Base-by-base conservation (phyloP, 2,113 vertebrate genomes). In the Dromas ardeola region DNA sequence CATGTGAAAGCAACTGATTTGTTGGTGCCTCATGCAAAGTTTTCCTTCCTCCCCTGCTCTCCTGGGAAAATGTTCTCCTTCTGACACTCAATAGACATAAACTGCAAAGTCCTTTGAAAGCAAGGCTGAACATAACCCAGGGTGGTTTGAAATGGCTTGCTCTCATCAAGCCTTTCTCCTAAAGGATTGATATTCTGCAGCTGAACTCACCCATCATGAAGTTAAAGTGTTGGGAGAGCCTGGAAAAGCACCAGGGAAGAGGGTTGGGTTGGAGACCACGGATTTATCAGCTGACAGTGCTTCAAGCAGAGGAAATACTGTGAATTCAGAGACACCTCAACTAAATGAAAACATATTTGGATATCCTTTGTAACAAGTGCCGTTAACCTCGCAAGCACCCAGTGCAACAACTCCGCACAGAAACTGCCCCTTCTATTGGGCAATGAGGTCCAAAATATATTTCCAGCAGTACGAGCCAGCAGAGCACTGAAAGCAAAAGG, bases 1-100 rank as follows among this genome's bases (percentile, higher is more conserved):
- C 5, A 1, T 19, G 26, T 62, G 82, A 79, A 70, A 86, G 56
- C 29, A 38, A 32, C 13, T 29, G 34, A 38, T 38, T 23, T 78
- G 29, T 36, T 49, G 12, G 9, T 65, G 34, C 13, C 50, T 45
- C 3, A 2, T 26, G 40, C 13, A 43, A 30, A 40, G 22, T 3
- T 76, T 36, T 72, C 27, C 26, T 40, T 49, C 12, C 10, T 63
- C 11, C 2, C 6, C 11, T 0, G 0, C 6, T 63, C 11, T 83
- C 23, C 32, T 30, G 29, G 13, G 36, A 43, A 76, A 74, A 32
- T 1, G 4, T 34, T 59, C 45, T 59, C 20, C 23, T 56, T 25
- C 43, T 61, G 63, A 34, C 8, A 16, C 47, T 69, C 52, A 63
- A 4, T 15, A 55, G 72, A 36, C 22, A 55, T 45, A 49, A 87